Evolutionary conservation across 2,113 vertebrate species (phyloP).

Genomic region (Opisthocomus hoazin): DNA sequence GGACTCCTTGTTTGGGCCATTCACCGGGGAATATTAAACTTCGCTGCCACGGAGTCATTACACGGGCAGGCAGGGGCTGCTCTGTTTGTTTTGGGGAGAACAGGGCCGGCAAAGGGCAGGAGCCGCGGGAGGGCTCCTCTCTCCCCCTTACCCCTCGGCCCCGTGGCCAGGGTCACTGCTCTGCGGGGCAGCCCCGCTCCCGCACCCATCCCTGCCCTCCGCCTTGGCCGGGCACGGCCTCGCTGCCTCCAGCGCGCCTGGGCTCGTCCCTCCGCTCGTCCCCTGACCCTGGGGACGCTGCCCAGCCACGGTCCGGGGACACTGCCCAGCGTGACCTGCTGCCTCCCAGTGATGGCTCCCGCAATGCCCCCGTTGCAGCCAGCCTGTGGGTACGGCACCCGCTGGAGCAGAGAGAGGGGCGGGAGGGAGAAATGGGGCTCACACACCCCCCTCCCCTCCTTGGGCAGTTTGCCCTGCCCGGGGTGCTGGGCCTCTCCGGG

Average conservation of each 20-base stretch:
- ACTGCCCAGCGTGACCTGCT: background rate
- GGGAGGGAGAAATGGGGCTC: background rate
- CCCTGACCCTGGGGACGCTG: background rate
- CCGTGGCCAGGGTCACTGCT: background rate
- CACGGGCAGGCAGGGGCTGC: background rate
- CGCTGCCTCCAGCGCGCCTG: background rate
- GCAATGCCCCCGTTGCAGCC: fast-evolving
- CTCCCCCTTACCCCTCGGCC: background rate
- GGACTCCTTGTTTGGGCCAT: background rate
- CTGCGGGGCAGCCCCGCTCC: fast-evolving
- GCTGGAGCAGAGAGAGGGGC: background rate
- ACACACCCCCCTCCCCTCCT: fast-evolving
- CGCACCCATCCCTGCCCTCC: background rate
- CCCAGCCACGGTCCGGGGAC: fast-evolving
- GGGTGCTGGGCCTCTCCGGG: background rate
- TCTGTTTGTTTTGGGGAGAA: background rate
- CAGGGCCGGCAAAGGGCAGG: background rate
- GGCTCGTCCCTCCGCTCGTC: background rate
- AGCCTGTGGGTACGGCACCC: fast-evolving
- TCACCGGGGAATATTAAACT: background rate
- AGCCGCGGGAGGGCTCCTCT: background rate
- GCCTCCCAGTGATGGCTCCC: fast-evolving
- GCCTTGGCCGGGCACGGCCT: fast-evolving
- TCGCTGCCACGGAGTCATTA: background rate
- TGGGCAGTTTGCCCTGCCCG: background rate